Base-by-base conservation (phyloP, 30 jellyfish, hydroid and myxozoan species). In the Turritopsis dohrnii region DNA sequence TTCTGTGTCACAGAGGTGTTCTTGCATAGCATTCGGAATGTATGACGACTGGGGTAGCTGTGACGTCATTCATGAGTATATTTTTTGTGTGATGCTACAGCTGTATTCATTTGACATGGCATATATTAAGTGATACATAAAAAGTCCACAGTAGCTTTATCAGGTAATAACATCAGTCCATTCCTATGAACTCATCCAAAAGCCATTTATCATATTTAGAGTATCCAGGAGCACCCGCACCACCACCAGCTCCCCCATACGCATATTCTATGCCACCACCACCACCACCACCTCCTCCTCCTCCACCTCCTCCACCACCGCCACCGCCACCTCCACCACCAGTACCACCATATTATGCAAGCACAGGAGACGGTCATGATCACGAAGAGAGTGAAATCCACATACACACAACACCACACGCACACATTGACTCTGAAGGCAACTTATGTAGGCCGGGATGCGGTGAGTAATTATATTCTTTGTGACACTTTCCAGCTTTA, bases 231-330 rank as follows among this genome's bases (percentile, higher is more conserved):
- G 54, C 75, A 21, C 92, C 84, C 28, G 72, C 89, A 29, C 86
- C 86, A 5, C 86, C 86, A 21, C 89, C 89, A 19, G 71, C 82
- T 8, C 89, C 89, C 66, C 83, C 85, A 69, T 87, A 81, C 60
- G 65, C 83, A 18, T 90, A 76, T 52, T 77, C 88, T 41, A 92
- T 95, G 29, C 89, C 84, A 7, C 92, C 98, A 21, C 91, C 94
- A 1, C 86, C 95, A 13, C 92, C 83, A 1, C 79, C 94, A 21
- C 87, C 95, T 41, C 87, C 87, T 17, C 88, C 88, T 9, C 86
- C 89, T n/a, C 90, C 91, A 20, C 95, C 87, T 8, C 60, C 79
- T 28, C 88, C 94, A 18, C 86, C 88, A 3, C 76, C 69, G 65
- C 85, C 94, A 29, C 87, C 89, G 7, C 89, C 97, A 60, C 94